Percentiles rank a stretch among this genome's conserved stretches.
These are phyloP conservation scores for Phylloscopus trochiloides DNA, from an alignment of 2,113 vertebrate genomes.

Conservation along the genomic window DNA sequence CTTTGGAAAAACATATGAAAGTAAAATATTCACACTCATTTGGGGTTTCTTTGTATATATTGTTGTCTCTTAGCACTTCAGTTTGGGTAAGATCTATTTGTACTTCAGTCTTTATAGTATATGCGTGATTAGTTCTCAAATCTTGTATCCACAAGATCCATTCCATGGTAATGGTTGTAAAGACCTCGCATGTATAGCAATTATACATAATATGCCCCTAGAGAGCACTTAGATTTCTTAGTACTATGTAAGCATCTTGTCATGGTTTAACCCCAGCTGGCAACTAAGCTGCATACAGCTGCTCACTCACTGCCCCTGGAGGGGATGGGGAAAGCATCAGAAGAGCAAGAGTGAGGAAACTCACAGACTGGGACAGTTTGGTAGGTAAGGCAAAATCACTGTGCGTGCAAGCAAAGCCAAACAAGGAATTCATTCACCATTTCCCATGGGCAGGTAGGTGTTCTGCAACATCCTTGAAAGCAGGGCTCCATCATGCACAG, in stretches of 20 bases:
- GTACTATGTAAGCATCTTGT: neutral
- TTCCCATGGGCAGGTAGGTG: neutral
- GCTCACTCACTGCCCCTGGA: neutral
- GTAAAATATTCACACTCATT: neutral
- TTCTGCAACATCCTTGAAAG: neutral
- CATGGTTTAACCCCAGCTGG: neutral
- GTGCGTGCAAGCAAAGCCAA: neutral
- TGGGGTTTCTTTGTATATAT: neutral
- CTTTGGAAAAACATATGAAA: neutral
- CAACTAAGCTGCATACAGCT: neutral
- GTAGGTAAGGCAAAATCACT: neutral
- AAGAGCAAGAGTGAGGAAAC: neutral
- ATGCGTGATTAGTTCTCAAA: constrained; percentile 22
- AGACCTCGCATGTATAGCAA: neutral
- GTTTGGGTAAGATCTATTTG: neutral
- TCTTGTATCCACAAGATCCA: constrained; percentile 2
- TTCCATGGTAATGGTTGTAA: constrained; percentile 6
- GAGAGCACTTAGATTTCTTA: neutral
- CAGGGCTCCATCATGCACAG: neutral
- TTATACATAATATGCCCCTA: constrained; percentile 18
- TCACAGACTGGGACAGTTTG: neutral
- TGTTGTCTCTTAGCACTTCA: neutral
- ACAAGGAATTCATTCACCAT: neutral
- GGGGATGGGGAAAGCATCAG: neutral
- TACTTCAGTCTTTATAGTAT: neutral